Evolutionary conservation across 1,140 invertebrate species (phyloP), one percentile per base, ranked within the genome.

Genomic region (Musca vetustissima): DNA sequence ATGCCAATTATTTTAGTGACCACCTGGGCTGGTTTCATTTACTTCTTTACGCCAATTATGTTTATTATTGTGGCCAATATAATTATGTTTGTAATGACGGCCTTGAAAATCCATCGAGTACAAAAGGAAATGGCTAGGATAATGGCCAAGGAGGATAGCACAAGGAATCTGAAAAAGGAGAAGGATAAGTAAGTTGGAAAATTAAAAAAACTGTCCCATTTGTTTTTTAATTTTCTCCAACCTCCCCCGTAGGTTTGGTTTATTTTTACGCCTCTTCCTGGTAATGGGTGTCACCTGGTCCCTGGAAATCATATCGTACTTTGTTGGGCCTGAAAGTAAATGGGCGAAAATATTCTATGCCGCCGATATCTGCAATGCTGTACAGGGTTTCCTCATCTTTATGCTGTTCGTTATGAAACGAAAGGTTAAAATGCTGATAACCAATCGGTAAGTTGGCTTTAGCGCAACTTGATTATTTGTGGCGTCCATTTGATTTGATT

Each of bases 241-340:
- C 15, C 67, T 79, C 78, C 9, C 9, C 74, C n/a, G n/a, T n/a
- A 91, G 89, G 80, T 89, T 90, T 69, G 86, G 88, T 65, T 75
- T 92, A 0, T 92, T 91, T 71, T 69, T 91, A 53, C 91, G 91
- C 70, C 78, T 92, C 6, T 89, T 91, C 67, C 84, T 91, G 21
- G 89, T 91, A 0, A 91, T 92, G 90, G 91, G 91, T 6, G 86
- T 91, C 1, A 91, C 87, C 66, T 92, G 91, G 91, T 84, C 86
- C 2, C 86, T 88, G 80, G 91, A 92, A 75, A 85, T 91, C 48
- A 76, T 92, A 21, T 90, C 90, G 0, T 91, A 85, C 83, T 73
- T 85, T 50, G 79, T 85, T 17, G 78, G 70, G 61, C 68, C 7
- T 73, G 75, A 72, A 73, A 81, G 65, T 72, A 79, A 57, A 36